Conservation (phyloP, 2,888 invertebrate species). For the Orthonychiurus folsomi region DNA sequence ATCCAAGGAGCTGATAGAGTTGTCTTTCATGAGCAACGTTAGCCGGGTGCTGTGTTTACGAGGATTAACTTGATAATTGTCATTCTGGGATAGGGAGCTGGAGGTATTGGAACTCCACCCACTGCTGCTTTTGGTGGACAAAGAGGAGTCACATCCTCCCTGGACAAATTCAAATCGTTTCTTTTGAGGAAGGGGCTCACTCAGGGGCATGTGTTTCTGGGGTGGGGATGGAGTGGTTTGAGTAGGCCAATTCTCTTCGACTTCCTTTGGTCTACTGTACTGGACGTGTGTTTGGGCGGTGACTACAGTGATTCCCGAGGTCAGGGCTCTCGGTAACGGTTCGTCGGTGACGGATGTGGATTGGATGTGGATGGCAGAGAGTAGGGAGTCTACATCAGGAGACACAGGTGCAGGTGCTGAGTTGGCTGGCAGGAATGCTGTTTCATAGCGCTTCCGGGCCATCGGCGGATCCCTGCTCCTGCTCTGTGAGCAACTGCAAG, state of each 20-base stretch:
- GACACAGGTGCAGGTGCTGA: slow-evolving; percentile 19
- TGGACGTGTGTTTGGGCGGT: background rate
- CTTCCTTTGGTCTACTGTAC: background rate
- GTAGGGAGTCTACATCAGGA: slow-evolving; percentile 36
- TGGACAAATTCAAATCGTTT: background rate
- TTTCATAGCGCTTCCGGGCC: slow-evolving; percentile 40
- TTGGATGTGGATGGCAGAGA: slow-evolving; percentile 26
- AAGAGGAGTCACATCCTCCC: background rate
- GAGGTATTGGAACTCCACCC: slow-evolving; percentile 11
- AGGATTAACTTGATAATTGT: background rate
- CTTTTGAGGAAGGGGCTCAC: slow-evolving; percentile 34
- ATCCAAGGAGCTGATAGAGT: slow-evolving; percentile 38
- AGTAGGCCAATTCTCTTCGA: background rate
- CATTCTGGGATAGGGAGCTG: slow-evolving; percentile 5
- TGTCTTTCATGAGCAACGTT: slow-evolving; percentile 30
- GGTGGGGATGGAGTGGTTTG: slow-evolving; percentile 21
- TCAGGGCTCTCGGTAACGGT: background rate
- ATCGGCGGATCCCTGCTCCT: slow-evolving; percentile 16
- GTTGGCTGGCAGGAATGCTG: slow-evolving; percentile 37
- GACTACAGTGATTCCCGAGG: background rate
- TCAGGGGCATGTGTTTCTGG: slow-evolving; percentile 30
- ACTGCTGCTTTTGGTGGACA: slow-evolving; percentile 9
- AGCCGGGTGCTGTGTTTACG: background rate
- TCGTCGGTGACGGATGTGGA: slow-evolving; percentile 25
- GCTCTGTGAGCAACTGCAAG: background rate